Base-by-base conservation (phyloP, 2,113 vertebrate species). In the Leucoraja erinaceus region DNA sequence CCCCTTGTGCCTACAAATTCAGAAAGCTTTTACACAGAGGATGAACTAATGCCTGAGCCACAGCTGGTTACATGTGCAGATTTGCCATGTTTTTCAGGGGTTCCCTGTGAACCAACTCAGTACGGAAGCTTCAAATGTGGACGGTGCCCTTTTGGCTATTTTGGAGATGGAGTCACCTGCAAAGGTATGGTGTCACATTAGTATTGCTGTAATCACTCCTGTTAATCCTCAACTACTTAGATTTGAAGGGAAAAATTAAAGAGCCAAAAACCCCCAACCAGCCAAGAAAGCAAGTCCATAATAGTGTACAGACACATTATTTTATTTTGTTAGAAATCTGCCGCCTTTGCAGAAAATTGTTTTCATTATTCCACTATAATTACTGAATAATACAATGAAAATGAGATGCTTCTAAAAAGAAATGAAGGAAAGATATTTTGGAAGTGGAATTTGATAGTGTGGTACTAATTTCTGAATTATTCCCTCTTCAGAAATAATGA, bases 101-200 rank as follows among this genome's bases (percentile, higher is more conserved):
- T 98, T 81, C 93, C 95, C 77, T 98, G 97, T 95, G 95, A 98
- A 93, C 94, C 96, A 93, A 94, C 93, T 16, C 68, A 8, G 0
- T 93, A 95, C 12, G 96, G 96, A 81, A 94, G 94, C 6, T 94
- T 96, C 93, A 96, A 81, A 93, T 98, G 98, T 1, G 96, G 97
- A 10, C 95, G 4, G 94, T 98, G 98, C 93, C 98, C 98, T 0
- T 94, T 94, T 0, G 97, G 98, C 1, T 99, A 98, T 94, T 96
- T 95, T 0, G 96, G 97, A 92, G 95, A 98, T 93, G 98, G 98
- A 93, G 91, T 97, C 93, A 94, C 59, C 18, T 98, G 98, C 94
- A 97, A 94, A 98, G 97, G 98, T 98, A 95, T 88, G 93, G 8
- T 74, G 93, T 79, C 75, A 72, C 78, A 79, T 72, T 72, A 54